Percentiles rank a stretch among this genome's conserved stretches.
Conservation (phyloP, 2,113 vertebrate species). For the Esox niger region DNA sequence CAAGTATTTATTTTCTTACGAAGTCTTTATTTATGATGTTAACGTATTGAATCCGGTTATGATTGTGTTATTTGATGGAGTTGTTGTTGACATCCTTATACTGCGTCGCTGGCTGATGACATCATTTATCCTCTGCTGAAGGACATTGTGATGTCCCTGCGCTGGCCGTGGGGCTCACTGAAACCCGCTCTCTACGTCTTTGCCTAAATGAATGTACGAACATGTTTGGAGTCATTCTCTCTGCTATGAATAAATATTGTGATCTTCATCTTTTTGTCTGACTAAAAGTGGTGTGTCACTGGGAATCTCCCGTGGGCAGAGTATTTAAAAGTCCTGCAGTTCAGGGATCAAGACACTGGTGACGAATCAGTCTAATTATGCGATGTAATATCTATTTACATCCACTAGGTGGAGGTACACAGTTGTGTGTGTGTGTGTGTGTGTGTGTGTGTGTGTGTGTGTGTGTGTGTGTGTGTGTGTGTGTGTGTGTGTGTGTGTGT, state of each 20-base stretch:
- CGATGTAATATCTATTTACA: not conserved
- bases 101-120: not conserved
- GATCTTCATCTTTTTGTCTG: not conserved
- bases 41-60: constrained; percentile 31
- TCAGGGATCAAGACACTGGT: too few species aligned
- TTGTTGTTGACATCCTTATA: not conserved
- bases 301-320: too few species aligned
- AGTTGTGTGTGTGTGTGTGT: too few species aligned
- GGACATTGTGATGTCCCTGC: not conserved
- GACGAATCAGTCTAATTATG: too few species aligned
- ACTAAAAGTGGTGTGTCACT: too few species aligned
- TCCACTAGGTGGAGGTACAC: not conserved
- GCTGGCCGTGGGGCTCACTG: constrained; percentile 50
- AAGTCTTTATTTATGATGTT: constrained; percentile 54
- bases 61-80: not conserved
- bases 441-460: too few species aligned
- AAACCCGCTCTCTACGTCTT: not conserved
- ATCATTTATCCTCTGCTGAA: not conserved
- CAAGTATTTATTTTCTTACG: constrained; percentile 64
- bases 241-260: not conserved
- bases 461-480: too few species aligned
- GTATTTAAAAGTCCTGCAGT: too few species aligned
- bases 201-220: not conserved
- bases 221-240: not conserved
- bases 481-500: too few species aligned